A percentile compares a stretch with the other conserved stretches of the same genome.
These are phyloP conservation scores for Phoxinus phoxinus DNA, from an alignment of 2,113 vertebrate species.

Conservation along the genomic window DNA sequence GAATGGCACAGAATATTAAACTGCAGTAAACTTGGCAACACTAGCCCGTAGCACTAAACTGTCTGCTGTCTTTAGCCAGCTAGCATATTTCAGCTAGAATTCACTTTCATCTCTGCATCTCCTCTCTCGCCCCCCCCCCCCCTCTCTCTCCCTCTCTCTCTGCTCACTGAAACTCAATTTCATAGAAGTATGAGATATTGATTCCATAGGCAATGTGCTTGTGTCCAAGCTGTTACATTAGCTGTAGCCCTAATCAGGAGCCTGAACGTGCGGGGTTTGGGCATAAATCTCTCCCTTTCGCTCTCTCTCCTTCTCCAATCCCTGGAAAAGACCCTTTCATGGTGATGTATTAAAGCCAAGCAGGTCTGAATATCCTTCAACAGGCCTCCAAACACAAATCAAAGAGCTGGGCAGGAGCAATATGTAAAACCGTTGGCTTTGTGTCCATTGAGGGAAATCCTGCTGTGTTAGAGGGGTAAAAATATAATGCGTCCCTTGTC, in stretches of 20 bases:
- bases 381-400: slow-evolving; percentile 63
- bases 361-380: slow-evolving; percentile 66
- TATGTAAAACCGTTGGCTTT: slow-evolving; percentile 60
- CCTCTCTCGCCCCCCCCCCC: slow-evolving; percentile 25
- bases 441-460: slow-evolving; percentile 29
- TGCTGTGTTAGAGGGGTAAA: neutral
- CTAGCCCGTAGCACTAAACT: neutral
- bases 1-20: slow-evolving; percentile 18
- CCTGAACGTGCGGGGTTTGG: slow-evolving; percentile 54
- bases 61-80: slow-evolving; percentile 17
- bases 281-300: slow-evolving; percentile 63
- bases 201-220: slow-evolving; percentile 65
- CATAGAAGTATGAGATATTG: slow-evolving; percentile 75
- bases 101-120: slow-evolving; percentile 16
- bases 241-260: slow-evolving; percentile 67
- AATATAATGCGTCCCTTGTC: slow-evolving; percentile 35
- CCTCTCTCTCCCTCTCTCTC: slow-evolving; percentile 27
- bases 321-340: slow-evolving; percentile 58
- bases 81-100: slow-evolving; percentile 3
- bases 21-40: neutral
- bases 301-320: slow-evolving; percentile 38
- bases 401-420: slow-evolving; percentile 54
- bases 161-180: slow-evolving; percentile 68
- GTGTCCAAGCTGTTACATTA: slow-evolving; percentile 72
- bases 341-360: slow-evolving; percentile 70